Evolutionary conservation across 2,797 vertebrate species (phyloP), one percentile per base, ranked within the genome.

Genomic region (Fistularia tabacaria): DNA sequence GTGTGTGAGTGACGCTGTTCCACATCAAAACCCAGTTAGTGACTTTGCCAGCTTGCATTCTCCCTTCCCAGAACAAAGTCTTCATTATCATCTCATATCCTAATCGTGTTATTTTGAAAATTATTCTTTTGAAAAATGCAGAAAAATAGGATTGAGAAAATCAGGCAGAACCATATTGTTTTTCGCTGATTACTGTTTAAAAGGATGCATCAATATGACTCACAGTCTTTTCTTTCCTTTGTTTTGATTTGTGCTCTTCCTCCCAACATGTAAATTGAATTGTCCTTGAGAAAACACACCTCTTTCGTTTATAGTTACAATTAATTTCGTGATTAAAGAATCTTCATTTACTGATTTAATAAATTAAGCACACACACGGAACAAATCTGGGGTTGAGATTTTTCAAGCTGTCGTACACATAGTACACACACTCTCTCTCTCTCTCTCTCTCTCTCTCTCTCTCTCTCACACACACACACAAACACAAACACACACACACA

Each of bases 81-180:
- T 69, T 73, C 61, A 80, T 82, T 87, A 81, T 82, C 60, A 73
- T 54, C 77, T 72, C 38, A 80, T 73, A 69, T 82, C 66, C 61
- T 77, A 75, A 82, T 84, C 62, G 66, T 52, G 49, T 79, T 71
- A 67, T 77, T 79, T 69, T 69, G 59, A 76, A 77, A 81, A 72
- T 57, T 64, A 55, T 77, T 71, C 62, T 66, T 77, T 69, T 61
- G 59, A 76, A 64, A 73, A 73, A 55, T 46, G 54, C 39, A 66
- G 43, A 60, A 65, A 68, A 71, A 50, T 46, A 58, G 56, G 54
- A 74, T 80, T 81, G 61, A 36, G 53, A 57, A 64, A 72, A 76
- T 76, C 65, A 57, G 59, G 25, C 57, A 39, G 67, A 69, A 76
- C 68, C 59, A 66, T 39, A 57, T 64, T 73, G 71, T 75, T 77